Percentiles rank a stretch among this genome's conserved stretches.
Conservation (phyloP, 1,140 invertebrate genomes). For the Bicyclus anynana region DNA sequence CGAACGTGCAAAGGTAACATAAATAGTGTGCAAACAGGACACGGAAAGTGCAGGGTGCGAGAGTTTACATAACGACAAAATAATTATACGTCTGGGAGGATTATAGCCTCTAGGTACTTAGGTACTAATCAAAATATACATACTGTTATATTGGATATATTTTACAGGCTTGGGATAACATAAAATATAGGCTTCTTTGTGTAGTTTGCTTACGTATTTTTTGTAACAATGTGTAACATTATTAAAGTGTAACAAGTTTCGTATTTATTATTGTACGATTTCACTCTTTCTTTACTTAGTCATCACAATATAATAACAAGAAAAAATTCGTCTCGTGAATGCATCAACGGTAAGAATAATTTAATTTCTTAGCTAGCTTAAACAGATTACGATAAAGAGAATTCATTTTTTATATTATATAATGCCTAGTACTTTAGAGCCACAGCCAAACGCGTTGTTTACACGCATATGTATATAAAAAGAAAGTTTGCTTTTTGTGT, state of each 20-base stretch:
- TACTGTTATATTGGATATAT: constrained; percentile 16
- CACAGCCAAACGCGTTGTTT: constrained; percentile 60
- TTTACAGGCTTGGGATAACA: constrained; percentile 44
- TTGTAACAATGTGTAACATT: constrained; percentile 70
- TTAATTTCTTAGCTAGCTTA: constrained; percentile 14
- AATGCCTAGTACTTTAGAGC: constrained; percentile 36
- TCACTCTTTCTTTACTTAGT: constrained; percentile 64
- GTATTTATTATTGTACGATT: constrained; percentile 68
- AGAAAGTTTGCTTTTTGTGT: constrained; percentile 52
- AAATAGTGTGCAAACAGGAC: constrained; percentile 60
- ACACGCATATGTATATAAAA: constrained; percentile 31
- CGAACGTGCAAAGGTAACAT: constrained; percentile 51
- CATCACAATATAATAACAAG: constrained; percentile 59
- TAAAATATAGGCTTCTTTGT: constrained; percentile 61
- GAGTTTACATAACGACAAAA: constrained; percentile 23
- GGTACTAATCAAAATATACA: constrained; percentile 17
- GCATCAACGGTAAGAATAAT: constrained; percentile 25
- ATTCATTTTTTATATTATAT: constrained; percentile 17
- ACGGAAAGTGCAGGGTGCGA: constrained; percentile 52
- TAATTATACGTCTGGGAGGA: constrained; percentile 6
- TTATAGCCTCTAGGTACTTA: constrained; percentile 7
- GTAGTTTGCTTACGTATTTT: constrained; percentile 58
- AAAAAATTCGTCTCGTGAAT: constrained; percentile 49
- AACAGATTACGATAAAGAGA: constrained; percentile 15
- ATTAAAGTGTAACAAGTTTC: constrained; percentile 63